These are phyloP conservation scores for Zaprionus gabonicus DNA, from an alignment of 1,140 invertebrate genomes.

Conservation along the genomic window DNA sequence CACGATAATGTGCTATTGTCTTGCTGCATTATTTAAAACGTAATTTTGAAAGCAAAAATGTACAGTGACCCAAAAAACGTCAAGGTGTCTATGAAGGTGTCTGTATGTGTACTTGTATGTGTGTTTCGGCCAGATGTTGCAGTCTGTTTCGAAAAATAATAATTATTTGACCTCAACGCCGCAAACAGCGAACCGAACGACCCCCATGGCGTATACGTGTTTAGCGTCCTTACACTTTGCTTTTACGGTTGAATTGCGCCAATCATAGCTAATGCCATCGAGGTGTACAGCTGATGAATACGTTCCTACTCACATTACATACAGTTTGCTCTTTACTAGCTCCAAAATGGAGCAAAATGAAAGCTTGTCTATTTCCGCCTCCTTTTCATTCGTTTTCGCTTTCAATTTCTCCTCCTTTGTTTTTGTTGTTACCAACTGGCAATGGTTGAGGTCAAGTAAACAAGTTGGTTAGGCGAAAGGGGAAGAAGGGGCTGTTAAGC, in stretches of 20 bases:
- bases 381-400: slow-evolving; percentile 7
- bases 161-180: slow-evolving; percentile 17
- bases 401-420: slow-evolving; percentile 34
- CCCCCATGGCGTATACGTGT: slow-evolving; percentile 48
- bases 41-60: slow-evolving; percentile 41
- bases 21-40: slow-evolving; percentile 54
- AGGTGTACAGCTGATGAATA: slow-evolving; percentile 31
- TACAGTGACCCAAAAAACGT: slow-evolving; percentile 45
- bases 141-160: slow-evolving; percentile 19
- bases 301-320: slow-evolving; percentile 28
- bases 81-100: not conserved
- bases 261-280: slow-evolving; percentile 60
- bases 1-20: slow-evolving; percentile 29
- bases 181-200: not conserved
- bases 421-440: slow-evolving; percentile 49
- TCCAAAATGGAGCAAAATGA: slow-evolving; percentile 8
- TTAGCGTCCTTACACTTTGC: slow-evolving; percentile 1
- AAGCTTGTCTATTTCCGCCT: slow-evolving; percentile 39
- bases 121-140: slow-evolving; percentile 54
- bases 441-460: slow-evolving; percentile 71
- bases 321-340: slow-evolving; percentile 29
- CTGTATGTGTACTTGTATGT: not conserved
- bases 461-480: slow-evolving; percentile 26
- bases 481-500: not conserved
- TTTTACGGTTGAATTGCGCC: slow-evolving; percentile 25